Evolutionary conservation across 1,140 invertebrate species (phyloP), one percentile per base, ranked within the genome.

Genomic region (Phortica variegata): DNA sequence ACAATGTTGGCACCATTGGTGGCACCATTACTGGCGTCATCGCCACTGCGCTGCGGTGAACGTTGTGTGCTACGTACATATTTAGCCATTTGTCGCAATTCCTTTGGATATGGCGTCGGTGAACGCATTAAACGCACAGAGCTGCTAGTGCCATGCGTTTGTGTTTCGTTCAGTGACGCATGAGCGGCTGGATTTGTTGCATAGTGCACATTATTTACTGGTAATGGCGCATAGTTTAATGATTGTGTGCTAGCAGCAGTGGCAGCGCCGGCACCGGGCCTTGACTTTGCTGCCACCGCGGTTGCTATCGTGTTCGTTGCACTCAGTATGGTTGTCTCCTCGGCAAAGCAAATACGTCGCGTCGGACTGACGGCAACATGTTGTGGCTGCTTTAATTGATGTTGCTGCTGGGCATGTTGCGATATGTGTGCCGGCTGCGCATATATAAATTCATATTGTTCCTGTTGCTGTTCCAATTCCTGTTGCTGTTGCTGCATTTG

Each of bases 81-180:
- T 73, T 89, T 88, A 17, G 89, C 88, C 70, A 91, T 84, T 55
- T 86, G 89, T 65, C 87, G 84, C 56, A 95, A 82, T 78, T 95
- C 93, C 81, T 95, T 95, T 37, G 47, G 93, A 77, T 95, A 94
- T 20, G 93, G 93, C 51, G 92, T 95, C 20, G 92, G 91, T 47
- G 89, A 88, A 60, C 92, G 81, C 58, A 87, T 82, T 43, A 94
- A 77, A 59, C 83, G 82, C 45, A 79, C 81, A 2, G 63, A 63
- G 4, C 60, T 52, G 31, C 50, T 45, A 15, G 36, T n/a, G n/a
- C n/a, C n/a, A n/a, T n/a, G n/a, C n/a, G n/a, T n/a, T n/a, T n/a
- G n/a, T n/a, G n/a, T n/a, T n/a, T n/a, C 60, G 0, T 57, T 49
- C 18, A 60, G 45, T 31, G 63, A 57, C 0, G 63, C 63, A 54